phyloP scores from a whole-genome alignment of 1,140 invertebrate genomes.

The Diabrotica virgifera region DNA sequence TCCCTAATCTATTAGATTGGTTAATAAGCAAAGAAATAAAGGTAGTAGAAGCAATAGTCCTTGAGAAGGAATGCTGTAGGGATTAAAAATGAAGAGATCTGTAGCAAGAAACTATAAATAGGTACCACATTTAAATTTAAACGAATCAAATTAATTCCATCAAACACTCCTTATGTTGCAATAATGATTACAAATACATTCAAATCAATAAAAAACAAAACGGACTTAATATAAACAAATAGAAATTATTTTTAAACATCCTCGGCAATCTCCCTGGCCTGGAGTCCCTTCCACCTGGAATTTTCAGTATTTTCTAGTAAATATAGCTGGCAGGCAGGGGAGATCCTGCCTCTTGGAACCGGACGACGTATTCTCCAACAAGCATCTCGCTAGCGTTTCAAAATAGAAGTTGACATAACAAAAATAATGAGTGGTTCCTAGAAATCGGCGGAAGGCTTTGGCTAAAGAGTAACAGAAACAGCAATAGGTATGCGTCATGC shows the following conservation, averaged over 20 bases:
- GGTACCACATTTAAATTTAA: too few species aligned
- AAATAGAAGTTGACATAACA: constrained; percentile 1
- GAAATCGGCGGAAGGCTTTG: background rate
- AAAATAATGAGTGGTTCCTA: background rate
- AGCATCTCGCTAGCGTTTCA: background rate
- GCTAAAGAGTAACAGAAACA: background rate
- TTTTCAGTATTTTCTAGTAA: background rate
- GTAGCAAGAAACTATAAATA: too few species aligned
- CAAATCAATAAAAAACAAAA: too few species aligned
- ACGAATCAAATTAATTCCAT: too few species aligned
- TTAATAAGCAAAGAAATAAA: too few species aligned
- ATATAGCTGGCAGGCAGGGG: background rate
- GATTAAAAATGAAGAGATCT: too few species aligned
- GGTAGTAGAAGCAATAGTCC: too few species aligned
- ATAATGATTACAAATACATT: too few species aligned
- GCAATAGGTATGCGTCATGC: background rate
- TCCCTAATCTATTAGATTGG: too few species aligned
- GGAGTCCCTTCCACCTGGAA: background rate
- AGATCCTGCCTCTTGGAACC: background rate
- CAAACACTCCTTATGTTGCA: too few species aligned
- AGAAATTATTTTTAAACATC: background rate
- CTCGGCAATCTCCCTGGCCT: background rate
- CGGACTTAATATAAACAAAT: background rate
- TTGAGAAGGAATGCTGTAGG: too few species aligned
- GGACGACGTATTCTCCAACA: too few species aligned